These are phyloP conservation scores for Homarus americanus DNA, from an alignment of 1,140 invertebrate species.

Conservation along the genomic window DNA sequence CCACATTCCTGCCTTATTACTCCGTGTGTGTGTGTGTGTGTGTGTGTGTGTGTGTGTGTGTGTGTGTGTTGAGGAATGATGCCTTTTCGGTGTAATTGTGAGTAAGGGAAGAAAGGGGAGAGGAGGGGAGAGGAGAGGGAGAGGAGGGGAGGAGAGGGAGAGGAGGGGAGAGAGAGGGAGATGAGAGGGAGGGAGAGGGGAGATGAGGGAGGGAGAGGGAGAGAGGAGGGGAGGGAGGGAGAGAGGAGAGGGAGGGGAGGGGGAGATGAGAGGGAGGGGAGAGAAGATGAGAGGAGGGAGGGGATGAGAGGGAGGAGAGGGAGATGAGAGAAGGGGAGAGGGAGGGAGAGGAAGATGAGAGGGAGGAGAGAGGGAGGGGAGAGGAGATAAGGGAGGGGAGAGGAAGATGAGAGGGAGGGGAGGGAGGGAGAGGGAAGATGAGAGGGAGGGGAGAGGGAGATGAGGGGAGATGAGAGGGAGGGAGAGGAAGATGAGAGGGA, in stretches of 20 bases:
- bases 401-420: too few relatives aligned
- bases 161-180: background rate
- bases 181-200: background rate
- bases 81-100: background rate
- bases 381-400: background rate
- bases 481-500: background rate
- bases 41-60: constrained; percentile 20
- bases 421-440: background rate
- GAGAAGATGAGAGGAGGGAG: background rate
- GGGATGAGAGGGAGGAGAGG: background rate
- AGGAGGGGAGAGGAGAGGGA: background rate
- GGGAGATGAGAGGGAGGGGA: background rate
- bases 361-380: background rate
- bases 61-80: background rate
- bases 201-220: background rate
- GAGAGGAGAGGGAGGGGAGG: background rate
- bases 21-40: constrained; percentile 21
- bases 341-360: background rate
- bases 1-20: constrained; percentile 34
- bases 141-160: background rate
- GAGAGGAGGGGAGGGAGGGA: background rate
- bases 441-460: background rate
- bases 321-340: background rate
- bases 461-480: background rate
- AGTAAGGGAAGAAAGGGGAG: background rate